Evolutionary conservation across 2,797 vertebrate species (phyloP).

Genomic region (Picus viridis): DNA sequence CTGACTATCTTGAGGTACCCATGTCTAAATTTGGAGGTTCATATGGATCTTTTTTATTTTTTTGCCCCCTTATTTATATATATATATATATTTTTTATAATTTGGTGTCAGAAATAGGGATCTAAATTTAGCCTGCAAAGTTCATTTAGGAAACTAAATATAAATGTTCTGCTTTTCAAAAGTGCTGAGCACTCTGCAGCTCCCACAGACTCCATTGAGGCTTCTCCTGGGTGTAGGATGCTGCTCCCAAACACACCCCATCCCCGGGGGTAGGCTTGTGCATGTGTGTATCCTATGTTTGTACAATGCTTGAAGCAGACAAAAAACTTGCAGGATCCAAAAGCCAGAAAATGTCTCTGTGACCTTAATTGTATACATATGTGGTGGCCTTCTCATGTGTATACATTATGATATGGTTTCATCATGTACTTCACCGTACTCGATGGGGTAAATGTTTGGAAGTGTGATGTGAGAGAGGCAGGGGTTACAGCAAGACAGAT

Average conservation of each 20-base stretch:
- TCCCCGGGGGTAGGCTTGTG: not conserved
- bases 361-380: not conserved
- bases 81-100: not conserved
- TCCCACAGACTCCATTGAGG: conserved; percentile 40
- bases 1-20: conserved; percentile 53
- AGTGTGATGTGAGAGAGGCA: not conserved
- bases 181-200: conserved; percentile 61
- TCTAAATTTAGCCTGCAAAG: conserved; percentile 58
- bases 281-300: not conserved
- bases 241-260: not conserved
- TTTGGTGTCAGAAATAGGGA: conserved; percentile 54
- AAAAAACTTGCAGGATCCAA: not conserved
- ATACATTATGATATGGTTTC: not conserved
- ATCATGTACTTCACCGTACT: rapidly evolving
- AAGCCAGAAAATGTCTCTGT: not conserved
- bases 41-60: not conserved
- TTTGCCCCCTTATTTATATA: not conserved
- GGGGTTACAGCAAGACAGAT: conserved; percentile 1
- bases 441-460: not conserved
- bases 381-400: not conserved
- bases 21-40: conserved; percentile 56
- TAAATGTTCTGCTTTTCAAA: conserved; percentile 50
- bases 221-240: not conserved
- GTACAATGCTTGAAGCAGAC: not conserved
- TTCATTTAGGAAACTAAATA: conserved; percentile 58